Conservation (phyloP, 2,113 vertebrate species). For the Noturus placidus region DNA sequence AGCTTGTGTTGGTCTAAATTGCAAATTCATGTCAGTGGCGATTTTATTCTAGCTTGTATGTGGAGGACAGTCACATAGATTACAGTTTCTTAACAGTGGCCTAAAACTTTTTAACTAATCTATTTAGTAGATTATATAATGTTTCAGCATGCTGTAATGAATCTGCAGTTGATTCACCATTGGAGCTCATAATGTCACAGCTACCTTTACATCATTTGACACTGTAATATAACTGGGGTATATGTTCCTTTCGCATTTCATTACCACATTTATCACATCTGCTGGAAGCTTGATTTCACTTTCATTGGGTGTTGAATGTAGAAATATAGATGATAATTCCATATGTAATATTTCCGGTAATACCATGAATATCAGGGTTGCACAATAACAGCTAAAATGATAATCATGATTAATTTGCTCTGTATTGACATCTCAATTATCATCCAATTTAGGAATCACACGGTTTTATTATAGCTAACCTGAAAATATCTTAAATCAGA, state of each 20-base stretch:
- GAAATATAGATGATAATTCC: background rate
- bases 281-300: conserved; percentile 1
- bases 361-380: background rate
- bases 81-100: background rate
- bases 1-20: background rate
- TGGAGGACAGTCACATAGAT: background rate
- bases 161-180: conserved; percentile 4
- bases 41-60: background rate
- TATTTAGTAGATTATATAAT: conserved; percentile 19
- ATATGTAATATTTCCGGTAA: background rate
- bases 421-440: background rate
- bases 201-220: background rate
- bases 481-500: background rate
- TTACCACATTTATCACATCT: background rate
- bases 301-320: background rate
- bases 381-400: background rate
- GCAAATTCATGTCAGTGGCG: background rate
- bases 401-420: background rate
- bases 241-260: background rate
- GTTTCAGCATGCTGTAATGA: background rate
- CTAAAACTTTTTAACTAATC: background rate
- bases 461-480: background rate
- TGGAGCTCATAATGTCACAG: background rate
- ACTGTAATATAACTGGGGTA: conserved; percentile 1
- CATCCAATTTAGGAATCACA: background rate